Percentiles rank a stretch among this genome's conserved stretches.
These are phyloP conservation scores for Cassiopea xamachana DNA, from an alignment of 30 jellyfish, hydroid and myxozoan genomes.

Conservation along the genomic window DNA sequence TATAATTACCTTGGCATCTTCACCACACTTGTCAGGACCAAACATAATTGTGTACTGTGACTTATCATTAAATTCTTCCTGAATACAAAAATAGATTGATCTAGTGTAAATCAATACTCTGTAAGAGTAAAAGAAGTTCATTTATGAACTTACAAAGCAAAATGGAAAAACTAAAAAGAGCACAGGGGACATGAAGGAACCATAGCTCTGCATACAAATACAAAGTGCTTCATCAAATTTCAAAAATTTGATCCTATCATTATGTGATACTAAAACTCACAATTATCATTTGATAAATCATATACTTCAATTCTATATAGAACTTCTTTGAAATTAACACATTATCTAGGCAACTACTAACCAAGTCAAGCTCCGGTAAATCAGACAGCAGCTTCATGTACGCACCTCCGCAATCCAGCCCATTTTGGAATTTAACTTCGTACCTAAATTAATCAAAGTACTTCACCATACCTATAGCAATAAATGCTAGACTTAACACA, in stretches of 20 bases:
- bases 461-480: background rate
- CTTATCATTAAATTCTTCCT: slow-evolving; percentile 83
- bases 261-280: too few species aligned
- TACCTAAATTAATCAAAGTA: slow-evolving; percentile 49
- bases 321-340: too few species aligned
- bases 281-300: too few species aligned
- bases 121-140: background rate
- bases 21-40: slow-evolving; percentile 98
- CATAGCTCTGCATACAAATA: too few species aligned
- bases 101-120: too few species aligned
- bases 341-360: background rate
- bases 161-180: too few species aligned
- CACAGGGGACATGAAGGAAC: too few species aligned
- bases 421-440: slow-evolving; percentile 90
- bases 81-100: background rate
- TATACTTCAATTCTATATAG: too few species aligned
- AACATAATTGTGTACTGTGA: slow-evolving; percentile 94
- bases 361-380: slow-evolving; percentile 74
- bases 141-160: too few species aligned
- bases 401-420: slow-evolving; percentile 96
- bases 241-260: too few species aligned
- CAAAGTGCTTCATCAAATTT: too few species aligned
- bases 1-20: slow-evolving; percentile 75
- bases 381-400: slow-evolving; percentile 88
- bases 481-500: background rate